Evolutionary conservation across 1,140 invertebrate species (phyloP), one percentile per base, ranked within the genome.

Genomic region (Hyphantria cunea): DNA sequence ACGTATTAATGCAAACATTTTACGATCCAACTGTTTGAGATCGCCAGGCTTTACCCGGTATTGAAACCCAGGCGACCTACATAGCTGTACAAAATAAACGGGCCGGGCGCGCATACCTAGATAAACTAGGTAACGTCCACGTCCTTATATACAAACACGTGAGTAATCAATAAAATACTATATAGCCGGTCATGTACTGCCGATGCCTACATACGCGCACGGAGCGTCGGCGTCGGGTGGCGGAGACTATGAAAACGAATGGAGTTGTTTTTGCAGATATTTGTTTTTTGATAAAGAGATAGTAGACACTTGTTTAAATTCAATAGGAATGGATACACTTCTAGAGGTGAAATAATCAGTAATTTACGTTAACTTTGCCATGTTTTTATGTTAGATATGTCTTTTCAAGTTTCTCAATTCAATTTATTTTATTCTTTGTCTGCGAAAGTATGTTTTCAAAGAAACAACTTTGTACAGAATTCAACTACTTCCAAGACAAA

Each of bases 111-210:
- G 34, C 34, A 32, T 59, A 58, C 50, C 54, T 53, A 65, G 34
- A n/a, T 58, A 37, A 58, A 39, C 48, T 65, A 65, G 66, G 60
- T 70, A 62, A 69, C 79, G 72, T 72, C 74, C 78, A 74, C 55
- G 76, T 54, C 68, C 67, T 66, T 73, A 81, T 66, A 80, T 76
- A 72, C 66, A 68, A 69, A 73, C 79, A 74, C 69, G 50, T 52
- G 69, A 80, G 79, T 67, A 84, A 87, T 87, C 84, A 77, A 87
- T 87, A 87, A 80, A 82, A 70, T 75, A 77, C 69, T 76, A 82
- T 63, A 70, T 78, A 81, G 54, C 61, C 59, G 60, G 55, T 37
- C 64, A 72, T 73, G 65, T 76, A 74, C 63, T 61, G 64, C 66
- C 66, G 49, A 52, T 61, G 61, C 56, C 56, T 51, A 51, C 47